Evolutionary conservation across 2,888 invertebrate species (phyloP).

Genomic region (Lasioglossum vierecki): DNA sequence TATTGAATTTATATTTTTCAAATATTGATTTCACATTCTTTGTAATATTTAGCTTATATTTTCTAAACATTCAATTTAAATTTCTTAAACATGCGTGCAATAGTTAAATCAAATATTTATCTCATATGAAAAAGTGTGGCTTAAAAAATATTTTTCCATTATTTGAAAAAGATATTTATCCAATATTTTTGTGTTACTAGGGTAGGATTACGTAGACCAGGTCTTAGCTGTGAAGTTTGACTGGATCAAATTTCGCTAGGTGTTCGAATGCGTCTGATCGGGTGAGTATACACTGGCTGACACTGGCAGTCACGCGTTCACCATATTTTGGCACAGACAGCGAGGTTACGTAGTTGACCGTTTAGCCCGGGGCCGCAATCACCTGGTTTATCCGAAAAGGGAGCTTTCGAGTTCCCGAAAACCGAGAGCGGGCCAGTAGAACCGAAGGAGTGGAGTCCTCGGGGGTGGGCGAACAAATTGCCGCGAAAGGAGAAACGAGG

Average conservation of each 20-base stretch:
- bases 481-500: constrained; percentile 36
- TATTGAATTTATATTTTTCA: no score
- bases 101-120: no score
- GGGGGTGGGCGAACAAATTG: constrained; percentile 29
- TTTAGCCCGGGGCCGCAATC: not conserved
- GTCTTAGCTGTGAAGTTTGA: not conserved
- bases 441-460: not conserved
- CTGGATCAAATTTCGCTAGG: not conserved
- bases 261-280: not conserved
- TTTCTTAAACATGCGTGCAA: no score
- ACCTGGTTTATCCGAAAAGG: not conserved
- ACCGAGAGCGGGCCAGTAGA: not conserved
- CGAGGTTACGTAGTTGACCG: not conserved
- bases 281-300: not conserved
- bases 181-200: no score
- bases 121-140: no score
- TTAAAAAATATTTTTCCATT: no score
- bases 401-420: constrained; percentile 11
- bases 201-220: no score
- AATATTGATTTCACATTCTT: no score
- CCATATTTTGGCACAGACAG: not conserved
- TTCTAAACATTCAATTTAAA: no score
- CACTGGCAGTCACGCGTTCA: not conserved
- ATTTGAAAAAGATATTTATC: no score
- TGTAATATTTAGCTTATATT: no score